These are phyloP conservation scores for Candidula unifasciata DNA, from an alignment of 2,888 invertebrate genomes.

Conservation along the genomic window DNA sequence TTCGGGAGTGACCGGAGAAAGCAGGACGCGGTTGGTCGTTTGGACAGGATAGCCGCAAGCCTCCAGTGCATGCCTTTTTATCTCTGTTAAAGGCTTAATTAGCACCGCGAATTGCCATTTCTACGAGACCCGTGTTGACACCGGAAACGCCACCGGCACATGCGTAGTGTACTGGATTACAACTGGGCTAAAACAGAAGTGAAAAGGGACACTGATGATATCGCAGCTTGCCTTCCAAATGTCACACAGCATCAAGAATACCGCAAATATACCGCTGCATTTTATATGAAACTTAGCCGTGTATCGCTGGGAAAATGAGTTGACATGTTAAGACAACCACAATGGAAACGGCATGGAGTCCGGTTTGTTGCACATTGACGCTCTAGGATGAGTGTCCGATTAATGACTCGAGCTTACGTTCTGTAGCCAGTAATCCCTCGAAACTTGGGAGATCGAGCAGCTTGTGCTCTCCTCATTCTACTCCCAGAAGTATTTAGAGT, in stretches of 20 bases:
- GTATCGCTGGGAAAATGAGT: no score
- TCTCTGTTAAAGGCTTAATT: conserved; percentile 49
- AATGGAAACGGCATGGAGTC: no score
- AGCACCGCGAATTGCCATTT: conserved; percentile 42
- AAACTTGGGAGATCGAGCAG: no score
- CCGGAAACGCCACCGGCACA: conserved; percentile 45
- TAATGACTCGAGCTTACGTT: not conserved
- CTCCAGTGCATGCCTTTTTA: conserved; percentile 43
- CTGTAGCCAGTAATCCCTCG: no score
- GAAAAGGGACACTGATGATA: not conserved
- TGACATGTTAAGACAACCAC: no score
- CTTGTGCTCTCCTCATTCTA: no score
- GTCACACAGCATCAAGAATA: not conserved
- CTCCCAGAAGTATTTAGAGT: no score
- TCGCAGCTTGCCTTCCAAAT: not conserved
- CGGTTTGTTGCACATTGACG: no score
- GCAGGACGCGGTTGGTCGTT: conserved; percentile 16
- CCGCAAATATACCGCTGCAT: not conserved
- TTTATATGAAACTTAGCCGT: not conserved
- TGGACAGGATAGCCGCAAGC: conserved; percentile 40
- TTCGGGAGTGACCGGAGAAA: conserved; percentile 27
- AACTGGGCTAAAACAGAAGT: conserved; percentile 30
- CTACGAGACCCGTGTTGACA: conserved; percentile 27
- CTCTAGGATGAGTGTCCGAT: not conserved
- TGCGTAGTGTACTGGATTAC: conserved; percentile 47